These are phyloP conservation scores for Cephalopachus bancanus DNA, from an alignment of 2,797 vertebrate genomes.

Conservation along the genomic window DNA sequence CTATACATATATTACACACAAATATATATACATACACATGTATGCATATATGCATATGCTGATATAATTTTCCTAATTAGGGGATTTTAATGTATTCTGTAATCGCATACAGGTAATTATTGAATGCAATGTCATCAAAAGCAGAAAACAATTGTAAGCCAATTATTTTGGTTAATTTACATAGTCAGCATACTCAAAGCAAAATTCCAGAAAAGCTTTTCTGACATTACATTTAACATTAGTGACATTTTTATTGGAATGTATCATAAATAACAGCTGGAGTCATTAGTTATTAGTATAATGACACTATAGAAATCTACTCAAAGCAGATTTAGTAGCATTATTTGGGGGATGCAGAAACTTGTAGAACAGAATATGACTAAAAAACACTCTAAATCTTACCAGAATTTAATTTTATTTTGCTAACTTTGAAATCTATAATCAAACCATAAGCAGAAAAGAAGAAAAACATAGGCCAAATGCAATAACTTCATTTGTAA, in stretches of 20 bases:
- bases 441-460: not conserved
- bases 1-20: not conserved
- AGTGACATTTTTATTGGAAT: slow-evolving; percentile 67
- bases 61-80: slow-evolving; percentile 78
- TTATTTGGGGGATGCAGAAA: slow-evolving; percentile 70
- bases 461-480: not conserved
- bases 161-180: slow-evolving; percentile 78
- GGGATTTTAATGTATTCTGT: slow-evolving; percentile 74
- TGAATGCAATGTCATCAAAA: slow-evolving; percentile 64
- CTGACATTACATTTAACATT: slow-evolving; percentile 67
- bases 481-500: not conserved
- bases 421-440: not conserved
- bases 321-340: slow-evolving; percentile 51
- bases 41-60: slow-evolving; percentile 56
- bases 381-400: not conserved
- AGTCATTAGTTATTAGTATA: slow-evolving; percentile 66
- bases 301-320: slow-evolving; percentile 70
- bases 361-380: not conserved
- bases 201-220: slow-evolving; percentile 68
- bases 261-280: slow-evolving; percentile 65
- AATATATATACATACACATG: not conserved
- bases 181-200: slow-evolving; percentile 46
- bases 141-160: slow-evolving; percentile 53
- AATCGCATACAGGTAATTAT: slow-evolving; percentile 48
- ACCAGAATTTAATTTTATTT: not conserved